These are phyloP conservation scores for Dryocosmus kuriphilus DNA, from an alignment of 2,888 invertebrate species.

Conservation along the genomic window DNA sequence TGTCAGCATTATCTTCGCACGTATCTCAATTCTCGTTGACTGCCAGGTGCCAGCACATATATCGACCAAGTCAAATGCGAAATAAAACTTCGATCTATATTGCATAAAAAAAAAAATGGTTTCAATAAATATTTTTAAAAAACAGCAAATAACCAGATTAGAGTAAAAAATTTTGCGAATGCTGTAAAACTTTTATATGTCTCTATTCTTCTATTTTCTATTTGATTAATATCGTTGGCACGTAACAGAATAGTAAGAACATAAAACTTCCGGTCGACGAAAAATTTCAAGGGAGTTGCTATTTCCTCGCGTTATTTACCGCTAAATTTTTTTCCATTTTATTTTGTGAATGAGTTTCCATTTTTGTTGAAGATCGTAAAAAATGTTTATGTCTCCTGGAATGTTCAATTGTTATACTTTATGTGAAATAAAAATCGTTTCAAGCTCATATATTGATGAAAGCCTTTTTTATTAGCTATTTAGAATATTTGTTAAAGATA, in stretches of 20 bases:
- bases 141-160: not conserved
- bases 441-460: too few relatives aligned
- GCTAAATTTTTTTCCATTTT: too few relatives aligned
- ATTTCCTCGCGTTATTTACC: too few relatives aligned
- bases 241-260: too few relatives aligned
- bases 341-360: too few relatives aligned
- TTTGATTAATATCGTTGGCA: not conserved
- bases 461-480: too few relatives aligned
- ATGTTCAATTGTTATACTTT: too few relatives aligned
- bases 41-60: slow-evolving; percentile 3
- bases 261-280: too few relatives aligned
- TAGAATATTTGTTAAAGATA: too few relatives aligned
- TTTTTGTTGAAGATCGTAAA: too few relatives aligned
- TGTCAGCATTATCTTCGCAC: slow-evolving; percentile 46
- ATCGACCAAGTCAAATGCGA: not conserved
- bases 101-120: not conserved
- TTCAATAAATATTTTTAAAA: not conserved
- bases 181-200: not conserved
- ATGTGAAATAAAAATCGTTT: too few relatives aligned
- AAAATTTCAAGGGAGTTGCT: not conserved
- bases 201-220: not conserved
- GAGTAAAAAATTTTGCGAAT: not conserved
- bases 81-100: not conserved
- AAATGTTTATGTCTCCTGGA: too few relatives aligned
- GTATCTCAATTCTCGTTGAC: slow-evolving; percentile 45